phyloP scores from a whole-genome alignment of 2,888 invertebrate species.

The Myopa testacea region DNA sequence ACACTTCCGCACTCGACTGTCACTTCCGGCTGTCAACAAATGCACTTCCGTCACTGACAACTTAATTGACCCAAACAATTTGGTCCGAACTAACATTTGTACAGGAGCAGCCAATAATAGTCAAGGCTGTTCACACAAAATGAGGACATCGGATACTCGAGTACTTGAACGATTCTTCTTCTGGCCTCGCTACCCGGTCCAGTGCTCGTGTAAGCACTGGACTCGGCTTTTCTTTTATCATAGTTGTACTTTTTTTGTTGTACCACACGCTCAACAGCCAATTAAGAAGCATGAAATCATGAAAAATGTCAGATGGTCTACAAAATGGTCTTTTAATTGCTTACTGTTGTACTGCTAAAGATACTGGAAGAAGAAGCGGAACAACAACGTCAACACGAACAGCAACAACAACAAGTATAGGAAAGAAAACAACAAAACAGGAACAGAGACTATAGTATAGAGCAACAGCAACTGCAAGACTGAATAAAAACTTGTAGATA shows the following conservation, averaged over 20 bases:
- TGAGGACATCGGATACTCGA: neutral
- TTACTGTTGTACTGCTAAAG: neutral
- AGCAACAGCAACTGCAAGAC: no score
- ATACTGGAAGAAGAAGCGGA: neutral
- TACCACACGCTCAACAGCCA: conserved; percentile 17
- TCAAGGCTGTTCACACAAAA: neutral
- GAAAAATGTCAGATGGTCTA: conserved; percentile 27
- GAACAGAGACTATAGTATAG: neutral
- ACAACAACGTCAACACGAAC: neutral
- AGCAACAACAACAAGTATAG: neutral
- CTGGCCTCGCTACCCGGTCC: neutral
- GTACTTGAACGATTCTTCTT: neutral
- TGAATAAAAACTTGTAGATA: no score
- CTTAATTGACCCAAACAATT: conserved; percentile 10
- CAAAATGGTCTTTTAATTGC: conserved; percentile 37
- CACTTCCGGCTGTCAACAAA: neutral
- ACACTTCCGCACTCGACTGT: no score
- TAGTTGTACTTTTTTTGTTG: neutral
- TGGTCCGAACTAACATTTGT: neutral
- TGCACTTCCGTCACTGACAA: neutral
- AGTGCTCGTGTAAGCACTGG: neutral
- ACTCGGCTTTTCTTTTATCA: neutral
- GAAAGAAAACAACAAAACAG: neutral
- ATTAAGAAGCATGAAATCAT: conserved; percentile 33
- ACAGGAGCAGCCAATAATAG: neutral